These are phyloP conservation scores for Drosophila silvestris DNA, from an alignment of 2,888 invertebrate species.

Conservation along the genomic window DNA sequence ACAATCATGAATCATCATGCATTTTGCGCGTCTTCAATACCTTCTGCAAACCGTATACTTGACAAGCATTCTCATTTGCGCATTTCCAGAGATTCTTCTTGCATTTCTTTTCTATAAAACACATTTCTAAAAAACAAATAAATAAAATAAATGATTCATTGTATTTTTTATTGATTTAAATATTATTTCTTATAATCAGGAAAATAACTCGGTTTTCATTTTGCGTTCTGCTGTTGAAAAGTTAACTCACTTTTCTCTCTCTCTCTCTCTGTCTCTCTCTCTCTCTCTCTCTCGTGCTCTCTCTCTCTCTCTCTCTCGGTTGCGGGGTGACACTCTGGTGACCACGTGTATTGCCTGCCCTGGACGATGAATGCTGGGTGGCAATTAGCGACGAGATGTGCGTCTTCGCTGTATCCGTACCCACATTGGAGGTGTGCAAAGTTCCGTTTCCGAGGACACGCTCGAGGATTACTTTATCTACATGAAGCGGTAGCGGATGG, in stretches of 20 bases:
- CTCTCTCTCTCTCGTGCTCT: too few relatives aligned
- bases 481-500: conserved; percentile 89
- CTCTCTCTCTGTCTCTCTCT: too few relatives aligned
- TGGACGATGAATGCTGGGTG: conserved; percentile 93
- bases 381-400: conserved; percentile 99
- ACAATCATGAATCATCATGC: too few relatives aligned
- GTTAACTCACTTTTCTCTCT: too few relatives aligned
- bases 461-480: conserved; percentile 94
- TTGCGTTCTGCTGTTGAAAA: not conserved
- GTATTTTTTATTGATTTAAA: not conserved
- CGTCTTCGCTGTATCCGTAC: too few relatives aligned
- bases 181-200: not conserved
- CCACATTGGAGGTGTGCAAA: conserved; percentile 99
- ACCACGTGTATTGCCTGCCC: conserved; percentile 97
- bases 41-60: not conserved
- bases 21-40: too few relatives aligned
- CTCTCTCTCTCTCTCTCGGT: not conserved
- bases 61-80: not conserved
- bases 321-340: conserved; percentile 95
- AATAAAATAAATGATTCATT: not conserved
- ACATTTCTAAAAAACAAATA: not conserved
- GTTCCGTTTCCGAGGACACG: conserved; percentile 94
- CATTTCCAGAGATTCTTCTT: not conserved
- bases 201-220: too few relatives aligned
- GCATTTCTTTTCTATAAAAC: not conserved